Evolutionary conservation across 2,113 vertebrate species (phyloP), one percentile per base, ranked within the genome.

Genomic region (Tragelaphus imberbis): DNA sequence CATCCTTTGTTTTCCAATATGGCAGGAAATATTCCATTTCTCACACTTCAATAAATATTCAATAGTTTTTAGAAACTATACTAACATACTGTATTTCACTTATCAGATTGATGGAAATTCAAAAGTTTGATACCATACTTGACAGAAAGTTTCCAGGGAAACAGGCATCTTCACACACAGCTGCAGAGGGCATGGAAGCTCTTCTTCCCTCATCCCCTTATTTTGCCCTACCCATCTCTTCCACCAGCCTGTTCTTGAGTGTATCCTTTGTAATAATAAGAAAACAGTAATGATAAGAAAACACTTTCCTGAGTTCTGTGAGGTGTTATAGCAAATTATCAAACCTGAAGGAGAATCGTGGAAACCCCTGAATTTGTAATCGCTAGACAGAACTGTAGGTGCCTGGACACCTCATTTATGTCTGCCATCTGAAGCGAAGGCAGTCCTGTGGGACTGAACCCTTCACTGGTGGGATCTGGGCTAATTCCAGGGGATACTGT

Each of bases 121-220:
- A n/a, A 3, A 47, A 55, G 28, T 55, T 36, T 28, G 15, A 28
- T 61, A 21, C 68, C 9, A 14, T 7, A 13, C 25, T 33, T 27
- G 28, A 81, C 30, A 49, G 16, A 28, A 81, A 81, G 47, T 0
- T 30, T 30, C 3, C 7, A 49, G 21, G 30, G 55, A 63, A 36
- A 33, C 16, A 36, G 27, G 9, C 9, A 2, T 1, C 86, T 19
- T 13, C 2, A 44, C 11, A 7, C 11, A 2, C 2, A 84, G 30
- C 53, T 40, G 28, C 10, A 51, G 63, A 33, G 56, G 17, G 4
- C 28, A 1, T 3, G 13, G 71, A 23, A 13, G 30, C n/a, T 55
- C 12, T 2, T 14, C 9, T 10, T 1, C 5, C 3, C n/a, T 27
- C 47, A 3, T 6, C 16, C 77, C 7, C 79, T 12, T 51, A 21